These are phyloP conservation scores for Corticium candelabrum DNA, from an alignment of 37 sponge, comb jelly and placozoan species.

Conservation along the genomic window DNA sequence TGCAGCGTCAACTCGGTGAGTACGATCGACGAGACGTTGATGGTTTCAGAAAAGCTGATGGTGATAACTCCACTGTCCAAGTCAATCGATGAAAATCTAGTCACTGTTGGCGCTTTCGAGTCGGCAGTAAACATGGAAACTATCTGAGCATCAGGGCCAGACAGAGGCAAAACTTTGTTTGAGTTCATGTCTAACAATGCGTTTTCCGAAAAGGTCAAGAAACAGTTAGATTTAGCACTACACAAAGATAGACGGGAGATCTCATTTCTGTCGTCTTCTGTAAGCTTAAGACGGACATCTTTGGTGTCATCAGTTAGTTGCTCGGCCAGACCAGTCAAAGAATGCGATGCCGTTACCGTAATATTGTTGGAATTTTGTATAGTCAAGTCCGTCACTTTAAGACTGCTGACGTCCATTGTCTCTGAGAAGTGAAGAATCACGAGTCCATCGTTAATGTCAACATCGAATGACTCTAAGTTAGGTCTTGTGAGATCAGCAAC, in stretches of 20 bases:
- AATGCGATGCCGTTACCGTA: not conserved
- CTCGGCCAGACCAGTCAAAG: not conserved
- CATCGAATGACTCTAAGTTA: not conserved
- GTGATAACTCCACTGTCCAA: slow-evolving; percentile 35
- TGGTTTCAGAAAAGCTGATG: slow-evolving; percentile 63
- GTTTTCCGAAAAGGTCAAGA: not conserved
- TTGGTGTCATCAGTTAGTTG: not conserved
- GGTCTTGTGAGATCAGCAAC: not conserved
- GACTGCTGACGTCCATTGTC: not conserved
- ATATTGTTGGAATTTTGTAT: not conserved
- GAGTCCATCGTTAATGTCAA: not conserved
- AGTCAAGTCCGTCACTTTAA: not conserved
- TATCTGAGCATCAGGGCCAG: not conserved
- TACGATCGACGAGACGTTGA: slow-evolving; percentile 38
- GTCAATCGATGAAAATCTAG: slow-evolving; percentile 24
- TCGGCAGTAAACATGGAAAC: not conserved
- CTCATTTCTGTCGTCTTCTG: not conserved
- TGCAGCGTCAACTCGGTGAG: slow-evolving; percentile 45
- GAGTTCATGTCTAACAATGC: not conserved
- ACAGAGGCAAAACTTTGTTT: not conserved
- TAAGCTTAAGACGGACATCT: not conserved
- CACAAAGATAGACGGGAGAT: not conserved
- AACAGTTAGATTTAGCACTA: not conserved
- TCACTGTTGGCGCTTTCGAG: not conserved
- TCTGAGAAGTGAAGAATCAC: not conserved